Evolutionary conservation across 2,113 vertebrate species (phyloP), one percentile per base, ranked within the genome.

Genomic region (Ancistrus triradiatus): DNA sequence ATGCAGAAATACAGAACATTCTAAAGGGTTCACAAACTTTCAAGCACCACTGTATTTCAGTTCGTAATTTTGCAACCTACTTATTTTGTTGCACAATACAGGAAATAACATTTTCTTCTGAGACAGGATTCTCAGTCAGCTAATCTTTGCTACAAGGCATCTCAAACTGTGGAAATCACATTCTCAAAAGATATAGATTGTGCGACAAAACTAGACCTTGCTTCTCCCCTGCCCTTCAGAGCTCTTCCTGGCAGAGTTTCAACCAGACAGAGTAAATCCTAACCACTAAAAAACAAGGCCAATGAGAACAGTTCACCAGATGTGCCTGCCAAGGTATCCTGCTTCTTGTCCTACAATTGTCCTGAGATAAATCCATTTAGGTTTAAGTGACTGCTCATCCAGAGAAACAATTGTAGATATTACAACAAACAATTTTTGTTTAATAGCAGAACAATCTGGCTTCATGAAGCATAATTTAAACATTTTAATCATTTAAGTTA

Each of bases 251-350:
- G 55, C 53, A 66, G 65, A 57, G 60, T 55, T 44, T 21, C 27
- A 52, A 66, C 52, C 48, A 72, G 55, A 62, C 56, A 46, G 19
- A 37, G n/a, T 37, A 70, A 71, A 79, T 72, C 50, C 40, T 17
- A 72, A 40, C 53, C 62, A 71, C 74, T 50, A 76, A 70, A 80
- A 49, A 38, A 57, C 49, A 43, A 69, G 42, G 15, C 18, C 33
- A 9, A 44, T 22, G 52, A 56, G 55, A 42, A 48, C 2, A 11
- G n/a, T 6, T 42, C 38, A n/a, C 7, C 6, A n/a, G 2, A 9
- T 37, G 9, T 37, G 35, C 35, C 2, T 37, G 35, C 35, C 35
- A 37, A 37, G 35, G 9, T 17, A 25, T 19, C 11, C 5, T 50
- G 31, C 60, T 49, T 44, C 6, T 38, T 44, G 22, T 19, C 48